Base-by-base conservation (phyloP, 1,140 invertebrate genomes). In the Choristoneura fumiferana region DNA sequence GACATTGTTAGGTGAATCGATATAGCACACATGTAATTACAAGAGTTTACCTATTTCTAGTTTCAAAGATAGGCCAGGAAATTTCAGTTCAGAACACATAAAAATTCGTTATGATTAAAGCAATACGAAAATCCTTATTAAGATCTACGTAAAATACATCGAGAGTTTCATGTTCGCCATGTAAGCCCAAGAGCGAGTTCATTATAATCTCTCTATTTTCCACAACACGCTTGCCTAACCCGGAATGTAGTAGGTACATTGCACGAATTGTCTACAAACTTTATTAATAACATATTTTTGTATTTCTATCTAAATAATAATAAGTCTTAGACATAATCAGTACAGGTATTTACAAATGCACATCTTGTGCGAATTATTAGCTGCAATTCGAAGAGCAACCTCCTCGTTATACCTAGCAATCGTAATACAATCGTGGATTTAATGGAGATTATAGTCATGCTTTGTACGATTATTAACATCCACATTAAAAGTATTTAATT, bases 281-380 rank as follows among this genome's bases (percentile, higher is more conserved):
- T 49, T 17, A 49, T 49, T 54, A 36, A 54, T 54, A 54, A 40
- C 22, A 13, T 40, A 57, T 43, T 43, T 29, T 43, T 62, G 53
- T 38, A 63, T 64, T 68, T 76, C 83, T 86, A 86, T 86, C 81
- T 83, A 71, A 68, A 64, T 52, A 63, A 65, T 59, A 57, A 58
- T 65, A 81, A 78, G 54, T 74, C 76, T 83, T 79, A 84, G 55
- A 77, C 64, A 54, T 54, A 68, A 78, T 77, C 63, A 73, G 73
- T 84, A 82, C 54, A 73, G 59, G 75, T 86, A 86, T 88, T 85
- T 88, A 88, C 83, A 88, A 76, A 65, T 73, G 78, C 83, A 84
- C 83, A 71, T 38, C 15, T 55, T 60, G 81, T 83, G 79, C 81
- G 64, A 76, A 66, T 73, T 67, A 71, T 43, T 76, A 87, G 83